Evolutionary conservation across 2,888 invertebrate species (phyloP), one percentile per base, ranked within the genome.

Genomic region (Phlogophora meticulosa): DNA sequence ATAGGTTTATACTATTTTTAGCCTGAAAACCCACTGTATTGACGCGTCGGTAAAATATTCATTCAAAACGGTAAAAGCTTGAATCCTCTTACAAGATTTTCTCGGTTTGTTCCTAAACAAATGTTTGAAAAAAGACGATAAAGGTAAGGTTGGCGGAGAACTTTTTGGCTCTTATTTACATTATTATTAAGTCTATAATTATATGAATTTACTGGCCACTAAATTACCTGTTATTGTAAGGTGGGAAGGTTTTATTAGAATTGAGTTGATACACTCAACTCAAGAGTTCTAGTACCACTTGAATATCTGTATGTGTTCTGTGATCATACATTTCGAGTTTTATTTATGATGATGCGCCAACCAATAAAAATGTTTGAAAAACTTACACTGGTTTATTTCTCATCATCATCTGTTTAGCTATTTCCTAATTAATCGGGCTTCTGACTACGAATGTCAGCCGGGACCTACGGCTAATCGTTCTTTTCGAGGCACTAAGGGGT

Each of bases 51-150:
- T 72, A 59, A 72, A 76, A 72, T 72, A 76, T 63, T 70, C 55
- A 75, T 38, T 56, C 34, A 34, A 32, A 64, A 38, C 43, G 38
- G 53, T 62, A 61, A 58, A 49, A 49, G 59, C 34, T 76, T 64
- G 58, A 82, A 80, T 78, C 76, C 72, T 79, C 78, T 84, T 79
- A 80, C 76, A 72, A 78, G 62, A 76, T 81, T 79, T 68, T 61
- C 68, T 49, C 53, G 36, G 52, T 63, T 65, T 53, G 78, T 83
- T n/a, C 83, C 82, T 81, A 80, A 83, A 73, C 65, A 83, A 85
- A 86, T 82, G 81, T 85, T 86, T 83, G 76, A 81, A 83, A 80
- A 77, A 77, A 79, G 72, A 80, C 22, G 11, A 38, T 28, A 38
- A 63, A 48, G 43, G 32, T 7, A 45, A 61, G 28, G 45, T 43